Percentiles rank a stretch among this genome's conserved stretches.
These are phyloP conservation scores for Okapia johnstoni DNA, from an alignment of 2,113 vertebrate genomes.

Conservation along the genomic window DNA sequence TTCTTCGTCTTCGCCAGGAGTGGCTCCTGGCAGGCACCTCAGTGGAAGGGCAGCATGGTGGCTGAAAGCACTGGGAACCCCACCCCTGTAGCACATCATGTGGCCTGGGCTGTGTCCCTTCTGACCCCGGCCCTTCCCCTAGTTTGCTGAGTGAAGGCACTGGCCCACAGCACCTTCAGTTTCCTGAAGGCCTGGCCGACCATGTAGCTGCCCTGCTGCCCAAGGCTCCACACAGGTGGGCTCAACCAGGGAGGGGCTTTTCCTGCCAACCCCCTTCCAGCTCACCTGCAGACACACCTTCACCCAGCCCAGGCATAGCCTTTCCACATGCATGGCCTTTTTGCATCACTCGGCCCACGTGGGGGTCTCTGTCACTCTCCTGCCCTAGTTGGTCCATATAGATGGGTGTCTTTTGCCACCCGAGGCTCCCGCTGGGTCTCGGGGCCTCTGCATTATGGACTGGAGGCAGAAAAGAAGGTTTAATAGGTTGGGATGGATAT, in stretches of 20 bases:
- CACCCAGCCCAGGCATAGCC: background rate
- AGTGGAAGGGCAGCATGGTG: background rate
- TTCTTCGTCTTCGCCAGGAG: background rate
- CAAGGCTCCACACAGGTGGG: background rate
- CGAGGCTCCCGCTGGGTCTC: background rate
- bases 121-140: background rate
- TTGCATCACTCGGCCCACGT: background rate
- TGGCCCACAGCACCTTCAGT: background rate
- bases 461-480: background rate
- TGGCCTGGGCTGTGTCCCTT: background rate
- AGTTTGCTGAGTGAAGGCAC: background rate
- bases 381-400: rapidly evolving
- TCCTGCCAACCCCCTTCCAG: background rate
- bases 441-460: background rate
- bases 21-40: background rate
- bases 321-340: background rate
- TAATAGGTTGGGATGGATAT: background rate
- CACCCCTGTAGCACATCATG: too few relatives aligned
- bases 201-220: background rate
- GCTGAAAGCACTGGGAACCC: background rate
- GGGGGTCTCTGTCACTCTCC: background rate
- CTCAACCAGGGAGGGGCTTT: background rate
- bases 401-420: background rate
- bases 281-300: background rate
- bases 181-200: background rate